These are phyloP conservation scores for Tokudaia muenninki DNA, from an alignment of 2,797 vertebrate species.

Conservation along the genomic window DNA sequence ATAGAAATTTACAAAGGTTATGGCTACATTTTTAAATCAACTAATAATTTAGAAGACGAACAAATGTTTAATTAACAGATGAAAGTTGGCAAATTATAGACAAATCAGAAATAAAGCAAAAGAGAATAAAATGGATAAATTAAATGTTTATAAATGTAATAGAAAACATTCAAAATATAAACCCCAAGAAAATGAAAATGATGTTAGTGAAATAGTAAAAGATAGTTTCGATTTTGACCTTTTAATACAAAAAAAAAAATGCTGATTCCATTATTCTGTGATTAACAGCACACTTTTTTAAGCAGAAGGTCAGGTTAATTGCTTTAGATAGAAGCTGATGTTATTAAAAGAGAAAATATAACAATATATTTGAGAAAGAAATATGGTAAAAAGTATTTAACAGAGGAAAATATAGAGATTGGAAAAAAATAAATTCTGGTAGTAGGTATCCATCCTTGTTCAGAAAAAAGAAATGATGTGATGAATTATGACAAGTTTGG, in stretches of 20 bases:
- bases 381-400: not conserved
- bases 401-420: not conserved
- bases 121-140: not conserved
- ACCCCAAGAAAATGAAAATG: not conserved
- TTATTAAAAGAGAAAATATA: not conserved
- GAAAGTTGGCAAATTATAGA: not conserved
- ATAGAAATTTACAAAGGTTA: not conserved
- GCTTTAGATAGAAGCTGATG: not conserved
- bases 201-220: not conserved
- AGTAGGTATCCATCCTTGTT: not conserved
- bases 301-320: not conserved
- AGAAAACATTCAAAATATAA: not conserved
- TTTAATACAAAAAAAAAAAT: not conserved
- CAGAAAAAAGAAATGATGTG: constrained; percentile 31
- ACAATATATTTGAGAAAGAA: not conserved
- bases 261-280: not conserved
- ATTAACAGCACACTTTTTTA: not conserved
- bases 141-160: not conserved
- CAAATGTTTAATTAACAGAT: not conserved
- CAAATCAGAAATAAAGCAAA: not conserved
- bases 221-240: not conserved
- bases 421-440: not conserved
- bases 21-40: not conserved
- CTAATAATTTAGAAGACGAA: not conserved
- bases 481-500: not conserved